phyloP scores from a whole-genome alignment of 1,140 invertebrate genomes.

The Aphis craccivora region DNA sequence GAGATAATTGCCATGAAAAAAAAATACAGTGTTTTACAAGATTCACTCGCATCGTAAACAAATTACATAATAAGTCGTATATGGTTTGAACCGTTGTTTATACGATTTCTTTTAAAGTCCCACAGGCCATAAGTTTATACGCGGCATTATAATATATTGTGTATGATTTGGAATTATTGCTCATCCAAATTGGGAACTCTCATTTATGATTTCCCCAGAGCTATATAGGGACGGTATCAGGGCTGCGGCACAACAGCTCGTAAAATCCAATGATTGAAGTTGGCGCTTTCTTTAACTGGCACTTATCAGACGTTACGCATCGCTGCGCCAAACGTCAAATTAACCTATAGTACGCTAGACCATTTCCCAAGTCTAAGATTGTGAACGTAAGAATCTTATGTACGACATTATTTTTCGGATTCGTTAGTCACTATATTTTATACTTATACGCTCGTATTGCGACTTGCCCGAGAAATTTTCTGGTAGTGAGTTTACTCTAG shows the following conservation, averaged over 20 bases:
- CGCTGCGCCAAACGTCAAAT: constrained; percentile 31
- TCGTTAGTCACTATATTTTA: not conserved
- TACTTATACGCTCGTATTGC: not conserved
- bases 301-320: constrained; percentile 45
- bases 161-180: constrained; percentile 16
- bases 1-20: not conserved
- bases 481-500: not conserved
- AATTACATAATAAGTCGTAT: not conserved
- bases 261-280: constrained; percentile 46
- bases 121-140: not conserved
- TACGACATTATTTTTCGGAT: constrained; percentile 12
- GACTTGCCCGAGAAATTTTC: not conserved
- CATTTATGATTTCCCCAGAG: constrained; percentile 42
- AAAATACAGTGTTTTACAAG: not conserved
- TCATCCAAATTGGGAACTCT: constrained; percentile 35
- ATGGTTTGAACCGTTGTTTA: not conserved
- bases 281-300: constrained; percentile 38
- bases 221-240: not conserved
- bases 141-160: not conserved
- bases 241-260: constrained; percentile 20
- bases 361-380: not conserved
- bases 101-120: not conserved
- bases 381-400: not conserved
- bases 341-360: not conserved
- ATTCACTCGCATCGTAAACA: not conserved